A percentile compares a stretch with the other conserved stretches of the same genome.
These are phyloP conservation scores for Sphaeridia pumilis DNA, from an alignment of 2,888 invertebrate species.

Conservation along the genomic window DNA sequence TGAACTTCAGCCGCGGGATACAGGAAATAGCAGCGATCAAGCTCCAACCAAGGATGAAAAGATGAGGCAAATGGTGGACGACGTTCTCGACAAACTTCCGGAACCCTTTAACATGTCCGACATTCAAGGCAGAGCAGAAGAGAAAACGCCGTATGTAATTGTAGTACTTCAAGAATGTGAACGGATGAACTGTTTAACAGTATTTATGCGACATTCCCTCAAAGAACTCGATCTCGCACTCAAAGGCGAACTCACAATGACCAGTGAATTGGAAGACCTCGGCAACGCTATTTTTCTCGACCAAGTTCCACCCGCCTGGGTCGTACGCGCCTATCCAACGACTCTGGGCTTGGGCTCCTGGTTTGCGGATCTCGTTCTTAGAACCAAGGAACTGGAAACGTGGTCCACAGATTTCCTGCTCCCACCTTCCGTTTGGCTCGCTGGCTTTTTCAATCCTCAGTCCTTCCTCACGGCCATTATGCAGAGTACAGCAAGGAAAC, in stretches of 20 bases:
- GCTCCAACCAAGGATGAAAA: conserved; percentile 87
- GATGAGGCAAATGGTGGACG: conserved; percentile 87
- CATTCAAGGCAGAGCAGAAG: conserved; percentile 89
- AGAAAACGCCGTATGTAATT: conserved; percentile 89
- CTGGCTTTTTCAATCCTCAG: conserved; percentile 97
- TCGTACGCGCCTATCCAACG: conserved; percentile 80
- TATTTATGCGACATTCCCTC: conserved; percentile 78
- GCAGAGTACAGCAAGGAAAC: conserved; percentile 90
- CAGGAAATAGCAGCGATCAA: conserved; percentile 69
- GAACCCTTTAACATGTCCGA: conserved; percentile 94
- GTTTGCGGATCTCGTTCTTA: conserved; percentile 77
- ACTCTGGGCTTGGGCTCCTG: conserved; percentile 74
- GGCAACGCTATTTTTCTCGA: conserved; percentile 85
- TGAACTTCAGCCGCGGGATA: conserved; percentile 92
- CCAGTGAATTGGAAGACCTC: conserved; percentile 89
- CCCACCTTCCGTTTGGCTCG: conserved; percentile 60
- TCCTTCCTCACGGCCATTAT: conserved; percentile 92
- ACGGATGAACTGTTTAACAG: conserved; percentile 83
- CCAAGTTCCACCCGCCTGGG: conserved; percentile 83
- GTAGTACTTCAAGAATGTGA: conserved; percentile 94
- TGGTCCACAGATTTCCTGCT: conserved; percentile 78
- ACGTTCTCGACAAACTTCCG: conserved; percentile 86
- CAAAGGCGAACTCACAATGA: conserved; percentile 92
- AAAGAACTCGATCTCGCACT: conserved; percentile 85
- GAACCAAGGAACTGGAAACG: conserved; percentile 77